Base-by-base conservation (phyloP, 2,797 vertebrate species). In the Jordanella pulchra region DNA sequence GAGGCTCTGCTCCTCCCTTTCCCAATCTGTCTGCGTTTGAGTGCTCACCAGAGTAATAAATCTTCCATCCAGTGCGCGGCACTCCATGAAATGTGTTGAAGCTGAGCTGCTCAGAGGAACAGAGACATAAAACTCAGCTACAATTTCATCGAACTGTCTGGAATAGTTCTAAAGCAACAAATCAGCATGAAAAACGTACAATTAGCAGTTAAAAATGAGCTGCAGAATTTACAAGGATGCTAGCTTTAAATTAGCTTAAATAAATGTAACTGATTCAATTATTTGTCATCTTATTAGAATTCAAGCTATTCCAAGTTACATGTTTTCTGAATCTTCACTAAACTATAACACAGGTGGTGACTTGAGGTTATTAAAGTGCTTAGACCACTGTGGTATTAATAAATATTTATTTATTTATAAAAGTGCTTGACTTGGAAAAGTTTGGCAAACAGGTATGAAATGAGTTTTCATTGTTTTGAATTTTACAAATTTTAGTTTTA, bases 1-100 rank as follows among this genome's bases (percentile, higher is more conserved):
- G 83, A 80, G 79, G 66, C 72, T 88, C 80, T 55, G 78, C 87
- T 85, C 88, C 92, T 72, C 90, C 92, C 81, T 84, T 81, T 86
- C 72, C 89, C 87, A 86, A 84, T 92, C 91, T 79, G 89, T 92
- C 87, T 87, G 89, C 69, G 82, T 84, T 73, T 75, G 79, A 77
- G 82, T 23, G 64, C 75, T 88, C 82, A 73, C 86, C 68, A 75
- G 73, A 78, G 87, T 86, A 84, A 93, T 89, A 77, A 84, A 87
- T 88, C 86, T 87, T 80, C 86, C 72, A 80, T 86, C 88, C 79
- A 70, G 67, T 32, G 45, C 13, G 1, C 21, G 27, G 39, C 79
- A 72, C 71, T 84, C 80, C 32, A 56, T 87, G 78, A 87, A 82
- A 81, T 84, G 80, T 42, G 68, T 69, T 67, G 75, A 79, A 74